Evolutionary conservation across 2,797 vertebrate genomes (phyloP), one percentile per base, ranked within the genome.

Genomic region (Acipenser transmontanus): DNA sequence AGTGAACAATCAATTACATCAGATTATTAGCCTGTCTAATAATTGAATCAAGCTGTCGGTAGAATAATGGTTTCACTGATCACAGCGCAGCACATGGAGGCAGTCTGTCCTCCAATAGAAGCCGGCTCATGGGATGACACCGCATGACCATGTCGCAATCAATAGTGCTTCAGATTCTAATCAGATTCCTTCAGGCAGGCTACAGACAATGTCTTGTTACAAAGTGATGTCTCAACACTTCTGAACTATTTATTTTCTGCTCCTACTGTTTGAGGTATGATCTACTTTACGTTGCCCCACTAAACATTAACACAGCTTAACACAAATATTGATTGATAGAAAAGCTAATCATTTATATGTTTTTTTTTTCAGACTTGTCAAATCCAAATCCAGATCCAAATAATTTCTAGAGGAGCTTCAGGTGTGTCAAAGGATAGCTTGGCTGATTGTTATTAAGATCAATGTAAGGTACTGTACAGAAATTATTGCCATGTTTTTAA

Each of bases 21-120:
- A 76, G 75, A 80, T 76, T 77, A 81, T 78, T 75, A 78, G 69
- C 69, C 69, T 47, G 66, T 71, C 68, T 79, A 71, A 75, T 76
- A 78, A 78, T 71, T 72, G 71, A 78, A 77, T 76, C 63, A 69
- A 73, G 71, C 76, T 77, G 77, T 77, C 72, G 62, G 72, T 10
- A 10, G 49, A 69, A 70, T 78, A 77, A 78, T 76, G 72, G 78
- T 75, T 78, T 77, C 74, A 75, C 78, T 76, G 68, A 74, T 73
- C 68, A 66, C 70, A 67, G 48, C 48, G 71, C 60, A 7, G 47
- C 64, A 52, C 69, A 69, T 65, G 70, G 68, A 65, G 66, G 62
- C 47, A 61, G 50, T 57, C 65, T 69, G 54, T 66, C 68, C 69
- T 71, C 65, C 63, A 65, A 17, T 47, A 61, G 50, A 49, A 50